Base-by-base conservation (phyloP, 2,888 invertebrate genomes). In the Yponomeuta cagnagella region DNA sequence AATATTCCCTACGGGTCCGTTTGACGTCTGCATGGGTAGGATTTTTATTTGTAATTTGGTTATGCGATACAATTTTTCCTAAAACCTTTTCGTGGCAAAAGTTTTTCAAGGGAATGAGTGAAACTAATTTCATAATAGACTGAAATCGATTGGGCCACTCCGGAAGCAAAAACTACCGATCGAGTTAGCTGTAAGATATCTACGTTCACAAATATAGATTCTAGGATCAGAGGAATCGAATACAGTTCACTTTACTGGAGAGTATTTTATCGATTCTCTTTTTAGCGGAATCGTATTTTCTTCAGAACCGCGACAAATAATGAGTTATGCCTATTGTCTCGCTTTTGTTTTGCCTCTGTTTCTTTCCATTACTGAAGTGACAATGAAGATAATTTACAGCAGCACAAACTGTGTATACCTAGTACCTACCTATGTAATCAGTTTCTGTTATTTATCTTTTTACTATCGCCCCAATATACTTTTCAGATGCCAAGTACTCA, bases 201-300 rank as follows among this genome's bases (percentile, higher is more conserved):
- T 15, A 15, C 15, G 52, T 58, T 15, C 15, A 15, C 15, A 70
- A 69, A 31, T 68, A 73, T 43, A 43, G 43, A 43, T 43, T 72
- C 48, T 67, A 43, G 69, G 66, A 74, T 75, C 68, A 73, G 73
- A 74, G 72, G 69, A 74, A 74, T 75, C 74, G 70, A 77, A 76
- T 73, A 75, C 73, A 74, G 66, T 71, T 70, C 74, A 72, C 75
- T 77, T 73, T 68, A 70, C 30, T 15, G 15, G 15, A 70, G 73
- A 72, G 71, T 69, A 73, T 73, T 73, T 72, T 70, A 67, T 48
- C 70, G 30, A 73, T 69, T 63, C 67, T 69, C 70, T 69, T 69
- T 69, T 74, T 70, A 70, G 72, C 71, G 69, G 64, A 67, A 71
- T 69, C 63, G 72, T 66, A 73, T 72, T 73, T 75, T 77, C 77